Base-by-base conservation (phyloP, 2,888 invertebrate genomes). In the Sinelater perroti region DNA sequence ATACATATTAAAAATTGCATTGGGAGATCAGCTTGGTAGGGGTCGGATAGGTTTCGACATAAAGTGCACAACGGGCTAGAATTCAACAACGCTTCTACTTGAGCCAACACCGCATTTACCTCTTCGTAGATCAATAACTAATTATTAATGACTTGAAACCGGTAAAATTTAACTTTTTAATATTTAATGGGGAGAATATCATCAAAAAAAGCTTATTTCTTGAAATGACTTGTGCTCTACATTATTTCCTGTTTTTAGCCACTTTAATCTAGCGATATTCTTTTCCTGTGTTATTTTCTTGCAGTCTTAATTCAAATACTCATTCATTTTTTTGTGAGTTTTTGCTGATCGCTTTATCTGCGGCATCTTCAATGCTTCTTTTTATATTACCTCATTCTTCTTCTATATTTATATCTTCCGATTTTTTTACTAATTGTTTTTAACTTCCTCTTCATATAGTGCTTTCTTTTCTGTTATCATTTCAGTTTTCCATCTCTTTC, bases 231-330 rank as follows among this genome's bases (percentile, higher is more conserved):
- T 30, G 17, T 16, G 46, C 2, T 46, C 46, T 30, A 30, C 7
- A 31, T 30, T 18, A 8, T 16, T 46, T 30, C 8, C 14, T 46
- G 46, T 46, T 33, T 8, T 46, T 46, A 46, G 8, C 31, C 46
- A 46, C 46, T 33, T 31, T 46, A 46, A 16, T 46, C 18, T 46
- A 30, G 46, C 13, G 2, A 13, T 33, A 30, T 46, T 46, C 31
- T 45, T 46, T 10, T 46, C 16, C 11, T 44, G 31, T 30, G 31
- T 31, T 46, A 46, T 46, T 10, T 46, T 21, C 31, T 28, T 31
- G 4, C 28, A 30, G 16, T 46, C 18, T 28, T 46, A 30, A n/a
- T 46, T 33, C n/a, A 46, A 46, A 30, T 11, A 31, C 31, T 46
- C 30, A 5, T 46, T 31, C 17, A 14, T 31, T 46, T 46, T 46